Conservation (phyloP, 1,140 invertebrate genomes). For the Nebria ingens region DNA sequence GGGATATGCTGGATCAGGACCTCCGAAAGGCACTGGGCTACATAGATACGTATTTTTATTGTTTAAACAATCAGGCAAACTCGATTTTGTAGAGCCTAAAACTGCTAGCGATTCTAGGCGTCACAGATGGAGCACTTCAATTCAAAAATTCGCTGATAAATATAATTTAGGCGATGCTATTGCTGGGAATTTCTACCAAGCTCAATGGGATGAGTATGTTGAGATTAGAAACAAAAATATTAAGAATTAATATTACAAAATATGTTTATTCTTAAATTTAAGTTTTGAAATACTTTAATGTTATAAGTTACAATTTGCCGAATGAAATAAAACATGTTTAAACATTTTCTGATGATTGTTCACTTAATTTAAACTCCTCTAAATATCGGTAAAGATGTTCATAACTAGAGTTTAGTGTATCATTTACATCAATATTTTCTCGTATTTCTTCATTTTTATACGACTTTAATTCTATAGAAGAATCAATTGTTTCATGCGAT, state of each 20-base stretch:
- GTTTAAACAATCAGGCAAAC: conserved; percentile 44
- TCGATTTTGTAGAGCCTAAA: conserved; percentile 38
- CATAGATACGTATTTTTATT: conserved; percentile 57
- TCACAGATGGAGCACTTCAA: conserved; percentile 26
- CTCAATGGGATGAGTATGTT: conserved; percentile 36
- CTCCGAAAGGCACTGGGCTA: conserved; percentile 36
- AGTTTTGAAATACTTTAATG: too few relatives aligned
- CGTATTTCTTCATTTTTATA: too few relatives aligned
- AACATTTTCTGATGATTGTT: too few relatives aligned
- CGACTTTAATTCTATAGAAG: too few relatives aligned
- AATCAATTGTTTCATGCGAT: too few relatives aligned
- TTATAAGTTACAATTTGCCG: too few relatives aligned
- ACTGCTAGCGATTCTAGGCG: conserved; percentile 22
- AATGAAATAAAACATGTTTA: too few relatives aligned
- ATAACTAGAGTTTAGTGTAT: too few relatives aligned
- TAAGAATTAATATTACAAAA: conserved; percentile 17
- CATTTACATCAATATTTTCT: too few relatives aligned
- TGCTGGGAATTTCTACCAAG: conserved; percentile 32
- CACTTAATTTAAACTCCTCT: too few relatives aligned
- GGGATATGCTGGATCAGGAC: conserved; percentile 42
- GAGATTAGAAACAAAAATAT: conserved; percentile 16
- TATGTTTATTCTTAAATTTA: too few relatives aligned
- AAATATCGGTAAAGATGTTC: too few relatives aligned
- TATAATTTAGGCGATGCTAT: conserved; percentile 32
- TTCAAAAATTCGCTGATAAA: conserved; percentile 31